A percentile compares a stretch with the other conserved stretches of the same genome.
phyloP scores from a whole-genome alignment of 2,797 vertebrate genomes.

The Rhynchonycteris naso region DNA sequence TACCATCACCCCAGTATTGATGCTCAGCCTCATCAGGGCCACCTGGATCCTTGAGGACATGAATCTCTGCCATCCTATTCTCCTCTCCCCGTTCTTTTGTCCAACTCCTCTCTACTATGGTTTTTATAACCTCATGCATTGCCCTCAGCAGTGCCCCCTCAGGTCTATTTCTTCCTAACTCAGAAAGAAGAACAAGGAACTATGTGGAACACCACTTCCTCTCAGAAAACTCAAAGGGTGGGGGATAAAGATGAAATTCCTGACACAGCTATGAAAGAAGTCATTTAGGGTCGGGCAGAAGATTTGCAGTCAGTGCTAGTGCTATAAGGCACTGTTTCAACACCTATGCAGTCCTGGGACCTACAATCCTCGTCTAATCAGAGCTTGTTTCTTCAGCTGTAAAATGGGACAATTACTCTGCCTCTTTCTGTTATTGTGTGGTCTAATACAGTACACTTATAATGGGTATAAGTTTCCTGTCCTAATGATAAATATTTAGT shows the following conservation, averaged over 20 bases:
- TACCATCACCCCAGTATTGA: not conserved
- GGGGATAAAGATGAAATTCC: not conserved
- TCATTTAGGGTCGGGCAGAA: not conserved
- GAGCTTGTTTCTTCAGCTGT: not conserved
- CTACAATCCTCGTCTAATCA: not conserved
- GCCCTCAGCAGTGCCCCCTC: not conserved
- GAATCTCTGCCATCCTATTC: constrained; percentile 25
- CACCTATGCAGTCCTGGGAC: not conserved
- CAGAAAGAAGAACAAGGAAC: constrained; percentile 27
- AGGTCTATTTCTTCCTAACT: not conserved
- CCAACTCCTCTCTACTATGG: not conserved
- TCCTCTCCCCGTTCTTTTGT: not conserved
- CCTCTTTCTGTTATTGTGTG: not conserved
- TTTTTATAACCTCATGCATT: constrained; percentile 38
- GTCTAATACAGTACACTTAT: not conserved
- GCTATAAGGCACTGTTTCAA: not conserved
- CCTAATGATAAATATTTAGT: not conserved
- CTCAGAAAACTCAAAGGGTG: not conserved
- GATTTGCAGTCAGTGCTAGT: too few species aligned
- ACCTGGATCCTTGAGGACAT: not conserved
- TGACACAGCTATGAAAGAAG: not conserved
- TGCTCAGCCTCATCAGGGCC: not conserved
- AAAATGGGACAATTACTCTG: not conserved
- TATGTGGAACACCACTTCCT: not conserved
- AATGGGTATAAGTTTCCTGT: not conserved